Evolutionary conservation across 2,888 invertebrate genomes (phyloP).

Genomic region (Brenthis ino): DNA sequence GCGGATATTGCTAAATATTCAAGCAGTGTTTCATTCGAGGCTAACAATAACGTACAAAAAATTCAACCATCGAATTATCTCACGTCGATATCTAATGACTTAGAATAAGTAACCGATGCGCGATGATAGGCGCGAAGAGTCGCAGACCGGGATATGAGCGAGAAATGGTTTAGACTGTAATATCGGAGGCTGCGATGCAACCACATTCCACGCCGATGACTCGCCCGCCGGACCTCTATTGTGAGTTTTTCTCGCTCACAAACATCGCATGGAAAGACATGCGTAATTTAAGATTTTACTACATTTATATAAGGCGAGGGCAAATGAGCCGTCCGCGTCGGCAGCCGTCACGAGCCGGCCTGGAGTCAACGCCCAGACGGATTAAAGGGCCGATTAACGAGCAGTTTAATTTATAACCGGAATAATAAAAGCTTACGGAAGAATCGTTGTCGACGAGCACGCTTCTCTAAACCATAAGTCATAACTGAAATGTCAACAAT

Average conservation of each 20-base stretch:
- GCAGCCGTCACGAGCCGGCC: slow-evolving; percentile 47
- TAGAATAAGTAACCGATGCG: slow-evolving; percentile 39
- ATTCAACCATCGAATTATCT: slow-evolving; percentile 63
- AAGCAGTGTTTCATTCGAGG: slow-evolving; percentile 80
- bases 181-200: slow-evolving; percentile 57
- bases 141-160: slow-evolving; percentile 28
- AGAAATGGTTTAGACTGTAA: slow-evolving; percentile 34
- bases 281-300: slow-evolving; percentile 60
- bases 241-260: slow-evolving; percentile 47
- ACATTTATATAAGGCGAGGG: slow-evolving; percentile 51
- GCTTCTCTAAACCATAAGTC: slow-evolving; percentile 54
- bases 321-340: slow-evolving; percentile 59
- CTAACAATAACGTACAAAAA: slow-evolving; percentile 78
- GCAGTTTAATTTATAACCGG: slow-evolving; percentile 77
- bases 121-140: slow-evolving; percentile 15
- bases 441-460: slow-evolving; percentile 54
- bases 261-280: slow-evolving; percentile 52
- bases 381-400: slow-evolving; percentile 80
- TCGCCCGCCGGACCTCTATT: slow-evolving; percentile 49
- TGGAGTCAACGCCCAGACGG: slow-evolving; percentile 79
- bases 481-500: slow-evolving; percentile 66
- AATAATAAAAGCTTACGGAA: slow-evolving; percentile 74
- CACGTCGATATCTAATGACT: slow-evolving; percentile 65
- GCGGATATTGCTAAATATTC: slow-evolving; percentile 82
- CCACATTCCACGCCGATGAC: slow-evolving; percentile 75